Conservation (phyloP, 2,113 vertebrate genomes). For the Menura novaehollandiae region DNA sequence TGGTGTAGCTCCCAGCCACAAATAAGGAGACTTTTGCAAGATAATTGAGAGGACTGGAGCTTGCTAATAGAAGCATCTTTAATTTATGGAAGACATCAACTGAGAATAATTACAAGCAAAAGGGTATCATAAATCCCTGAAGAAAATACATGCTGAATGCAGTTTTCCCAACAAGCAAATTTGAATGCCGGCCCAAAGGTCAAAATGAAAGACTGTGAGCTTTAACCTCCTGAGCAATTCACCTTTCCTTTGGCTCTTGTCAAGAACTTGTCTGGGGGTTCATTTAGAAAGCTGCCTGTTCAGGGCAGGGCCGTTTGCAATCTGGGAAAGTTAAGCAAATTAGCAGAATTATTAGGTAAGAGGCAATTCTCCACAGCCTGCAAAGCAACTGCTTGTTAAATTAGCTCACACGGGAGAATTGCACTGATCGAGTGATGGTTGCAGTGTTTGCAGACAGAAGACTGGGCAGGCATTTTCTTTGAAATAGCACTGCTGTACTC, state of each 20-base stretch:
- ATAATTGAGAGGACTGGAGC: constrained; percentile 22
- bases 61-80: constrained; percentile 37
- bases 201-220: constrained; percentile 22
- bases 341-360: constrained; percentile 64
- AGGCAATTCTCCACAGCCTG: constrained; percentile 63
- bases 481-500: not conserved
- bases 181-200: constrained; percentile 44
- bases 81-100: constrained; percentile 49
- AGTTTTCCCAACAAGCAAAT: constrained; percentile 25
- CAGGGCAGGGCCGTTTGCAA: constrained; percentile 21
- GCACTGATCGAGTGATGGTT: not conserved
- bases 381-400: constrained; percentile 62
- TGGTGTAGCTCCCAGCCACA: not conserved
- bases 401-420: constrained; percentile 50
- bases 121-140: constrained; percentile 30
- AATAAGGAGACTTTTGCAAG: not conserved
- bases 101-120: constrained; percentile 46
- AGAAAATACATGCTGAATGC: constrained; percentile 25
- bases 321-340: constrained; percentile 57
- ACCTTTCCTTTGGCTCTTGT: not conserved
- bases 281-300: constrained; percentile 27
- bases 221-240: not conserved
- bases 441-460: constrained; percentile 25
- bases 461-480: constrained; percentile 8
- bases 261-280: constrained; percentile 10